phyloP scores from a whole-genome alignment of 2,888 invertebrate genomes.

The Acrocyrtus sp. region DNA sequence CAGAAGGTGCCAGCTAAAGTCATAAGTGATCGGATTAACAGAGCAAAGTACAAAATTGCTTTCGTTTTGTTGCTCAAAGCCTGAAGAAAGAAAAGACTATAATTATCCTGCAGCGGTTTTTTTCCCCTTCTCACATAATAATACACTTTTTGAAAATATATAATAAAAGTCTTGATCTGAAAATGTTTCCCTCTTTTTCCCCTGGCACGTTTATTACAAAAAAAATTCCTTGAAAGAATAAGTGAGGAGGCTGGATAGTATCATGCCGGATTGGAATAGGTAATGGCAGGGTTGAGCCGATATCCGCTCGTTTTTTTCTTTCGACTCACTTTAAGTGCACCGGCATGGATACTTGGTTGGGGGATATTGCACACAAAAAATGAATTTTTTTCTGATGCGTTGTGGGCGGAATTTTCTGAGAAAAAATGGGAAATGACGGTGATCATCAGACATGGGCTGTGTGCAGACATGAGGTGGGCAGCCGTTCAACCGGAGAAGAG shows the following conservation, averaged over 20 bases:
- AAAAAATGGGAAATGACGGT: conserved; percentile 6
- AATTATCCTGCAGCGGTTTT: conserved; percentile 7
- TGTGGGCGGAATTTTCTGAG: conserved; percentile 50
- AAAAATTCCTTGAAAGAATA: conserved; percentile 19
- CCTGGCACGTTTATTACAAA: conserved; percentile 4
- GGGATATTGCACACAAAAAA: background rate
- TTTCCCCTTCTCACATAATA: background rate
- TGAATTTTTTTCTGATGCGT: background rate
- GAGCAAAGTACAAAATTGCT: background rate
- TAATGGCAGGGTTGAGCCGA: conserved; percentile 36
- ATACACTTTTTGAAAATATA: background rate
- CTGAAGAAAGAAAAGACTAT: background rate
- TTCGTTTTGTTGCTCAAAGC: background rate
- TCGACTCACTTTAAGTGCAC: background rate
- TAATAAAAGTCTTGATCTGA: background rate
- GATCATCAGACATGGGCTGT: background rate
- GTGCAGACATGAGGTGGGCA: conserved; percentile 34
- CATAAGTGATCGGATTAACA: background rate
- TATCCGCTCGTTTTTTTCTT: background rate
- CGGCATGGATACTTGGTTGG: background rate
- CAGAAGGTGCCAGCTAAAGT: no score
- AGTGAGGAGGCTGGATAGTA: conserved; percentile 19
- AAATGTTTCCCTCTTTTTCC: background rate
- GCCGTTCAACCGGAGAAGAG: background rate
- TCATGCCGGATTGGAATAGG: conserved; percentile 37